These are phyloP conservation scores for Passerculus sandwichensis DNA, from an alignment of 2,797 vertebrate species.

Conservation along the genomic window DNA sequence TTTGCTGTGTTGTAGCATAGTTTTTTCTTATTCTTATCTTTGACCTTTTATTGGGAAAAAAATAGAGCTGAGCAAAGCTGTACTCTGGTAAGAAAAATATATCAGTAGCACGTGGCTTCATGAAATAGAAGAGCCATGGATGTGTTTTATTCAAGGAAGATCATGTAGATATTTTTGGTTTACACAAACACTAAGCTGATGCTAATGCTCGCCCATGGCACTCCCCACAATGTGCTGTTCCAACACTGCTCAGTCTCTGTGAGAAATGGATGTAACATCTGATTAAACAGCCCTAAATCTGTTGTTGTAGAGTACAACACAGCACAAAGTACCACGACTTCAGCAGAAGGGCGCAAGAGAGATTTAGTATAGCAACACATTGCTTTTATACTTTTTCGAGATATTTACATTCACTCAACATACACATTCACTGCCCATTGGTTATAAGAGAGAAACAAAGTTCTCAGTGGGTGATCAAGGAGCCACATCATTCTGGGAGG, in stretches of 20 bases:
- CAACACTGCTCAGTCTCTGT: background rate
- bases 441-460: no score
- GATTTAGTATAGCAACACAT: no score
- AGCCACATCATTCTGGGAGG: no score
- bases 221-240: background rate
- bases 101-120: background rate
- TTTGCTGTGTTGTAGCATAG: background rate
- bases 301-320: no score
- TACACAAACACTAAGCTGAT: background rate
- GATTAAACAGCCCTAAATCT: background rate
- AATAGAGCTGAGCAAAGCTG: background rate
- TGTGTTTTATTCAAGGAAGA: background rate
- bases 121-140: background rate
- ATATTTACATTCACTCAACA: no score
- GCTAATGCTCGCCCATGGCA: background rate
- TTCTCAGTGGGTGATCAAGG: no score
- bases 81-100: background rate
- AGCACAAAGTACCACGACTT: no score
- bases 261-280: background rate
- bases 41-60: background rate
- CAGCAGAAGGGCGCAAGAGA: no score
- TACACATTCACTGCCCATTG: no score
- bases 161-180: background rate
- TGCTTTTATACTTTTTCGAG: no score
- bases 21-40: background rate